A percentile compares a stretch with the other conserved stretches of the same genome.
Evolutionary conservation across 1,140 invertebrate genomes (phyloP).

Genomic region (Hycleus cichorii): DNA sequence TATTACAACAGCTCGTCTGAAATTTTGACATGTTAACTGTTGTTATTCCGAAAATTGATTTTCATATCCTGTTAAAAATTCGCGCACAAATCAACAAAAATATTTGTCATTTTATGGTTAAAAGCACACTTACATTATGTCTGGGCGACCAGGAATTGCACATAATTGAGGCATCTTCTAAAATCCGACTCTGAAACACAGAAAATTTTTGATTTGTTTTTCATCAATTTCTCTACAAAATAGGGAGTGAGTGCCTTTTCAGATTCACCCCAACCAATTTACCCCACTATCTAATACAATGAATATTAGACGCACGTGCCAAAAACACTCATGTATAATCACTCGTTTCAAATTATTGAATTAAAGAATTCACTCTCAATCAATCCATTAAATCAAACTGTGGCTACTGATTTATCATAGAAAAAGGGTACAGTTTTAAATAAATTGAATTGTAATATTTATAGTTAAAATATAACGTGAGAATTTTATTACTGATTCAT

Average conservation of each 20-base stretch:
- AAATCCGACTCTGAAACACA: slow-evolving; percentile 71
- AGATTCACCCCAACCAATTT: slow-evolving; percentile 1
- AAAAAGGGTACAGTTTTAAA: too few species aligned
- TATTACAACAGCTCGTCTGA: neutral
- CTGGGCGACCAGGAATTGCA: slow-evolving; percentile 82
- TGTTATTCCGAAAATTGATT: neutral
- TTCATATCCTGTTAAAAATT: too few species aligned
- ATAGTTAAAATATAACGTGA: slow-evolving; percentile 14
- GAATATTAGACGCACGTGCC: slow-evolving; percentile 24
- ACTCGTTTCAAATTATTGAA: slow-evolving; percentile 21
- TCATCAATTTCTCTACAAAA: neutral
- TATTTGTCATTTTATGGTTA: neutral
- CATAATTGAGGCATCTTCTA: slow-evolving; percentile 81
- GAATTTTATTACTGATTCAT: slow-evolving; percentile 23
- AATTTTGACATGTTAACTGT: too few species aligned
- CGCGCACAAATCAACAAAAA: neutral
- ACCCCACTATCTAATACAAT: slow-evolving; percentile 2
- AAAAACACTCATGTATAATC: slow-evolving; percentile 18
- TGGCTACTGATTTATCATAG: neutral
- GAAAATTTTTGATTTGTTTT: slow-evolving; percentile 1
- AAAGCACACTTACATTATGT: slow-evolving; percentile 67
- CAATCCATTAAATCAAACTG: slow-evolving; percentile 9
- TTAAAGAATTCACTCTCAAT: slow-evolving; percentile 13
- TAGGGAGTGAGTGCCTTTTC: slow-evolving; percentile 3
- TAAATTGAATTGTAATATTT: too few species aligned